phyloP scores from a whole-genome alignment of 2,888 invertebrate species.

The Eristalinus aeneus region DNA sequence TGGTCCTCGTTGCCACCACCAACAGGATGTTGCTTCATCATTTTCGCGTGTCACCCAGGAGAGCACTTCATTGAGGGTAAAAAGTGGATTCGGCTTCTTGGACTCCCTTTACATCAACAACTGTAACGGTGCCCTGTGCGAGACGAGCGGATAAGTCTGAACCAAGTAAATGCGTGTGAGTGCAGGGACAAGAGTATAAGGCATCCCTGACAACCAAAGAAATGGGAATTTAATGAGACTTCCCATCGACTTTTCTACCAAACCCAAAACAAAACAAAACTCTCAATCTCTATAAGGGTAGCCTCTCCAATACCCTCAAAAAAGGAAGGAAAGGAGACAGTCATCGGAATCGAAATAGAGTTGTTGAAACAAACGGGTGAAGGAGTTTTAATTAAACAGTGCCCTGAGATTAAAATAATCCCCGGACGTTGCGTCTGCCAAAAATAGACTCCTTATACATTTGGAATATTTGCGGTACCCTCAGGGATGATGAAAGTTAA shows the following conservation, averaged over 20 bases:
- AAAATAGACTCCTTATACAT: not conserved
- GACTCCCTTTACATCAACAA: slow-evolving; percentile 31
- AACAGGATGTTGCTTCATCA: not conserved
- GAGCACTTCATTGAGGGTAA: not conserved
- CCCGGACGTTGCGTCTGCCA: not conserved
- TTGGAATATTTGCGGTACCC: not conserved
- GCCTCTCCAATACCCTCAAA: not conserved
- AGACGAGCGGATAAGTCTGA: not conserved
- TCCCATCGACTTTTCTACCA: not conserved
- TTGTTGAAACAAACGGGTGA: not conserved
- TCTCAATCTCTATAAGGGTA: not conserved
- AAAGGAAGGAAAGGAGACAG: not conserved
- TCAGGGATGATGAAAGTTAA: not conserved
- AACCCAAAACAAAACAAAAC: not conserved
- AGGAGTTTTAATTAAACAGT: not conserved
- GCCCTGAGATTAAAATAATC: not conserved
- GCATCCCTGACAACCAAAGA: not conserved
- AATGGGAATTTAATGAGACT: slow-evolving; percentile 31
- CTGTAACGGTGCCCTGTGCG: not conserved
- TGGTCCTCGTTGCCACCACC: not conserved
- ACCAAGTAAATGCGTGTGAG: not conserved
- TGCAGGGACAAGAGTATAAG: not conserved
- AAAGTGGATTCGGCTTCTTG: not conserved
- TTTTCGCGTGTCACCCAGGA: not conserved
- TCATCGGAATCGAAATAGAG: not conserved